phyloP scores from a whole-genome alignment of 2,888 invertebrate species.

The Strigamia transsilvanica region DNA sequence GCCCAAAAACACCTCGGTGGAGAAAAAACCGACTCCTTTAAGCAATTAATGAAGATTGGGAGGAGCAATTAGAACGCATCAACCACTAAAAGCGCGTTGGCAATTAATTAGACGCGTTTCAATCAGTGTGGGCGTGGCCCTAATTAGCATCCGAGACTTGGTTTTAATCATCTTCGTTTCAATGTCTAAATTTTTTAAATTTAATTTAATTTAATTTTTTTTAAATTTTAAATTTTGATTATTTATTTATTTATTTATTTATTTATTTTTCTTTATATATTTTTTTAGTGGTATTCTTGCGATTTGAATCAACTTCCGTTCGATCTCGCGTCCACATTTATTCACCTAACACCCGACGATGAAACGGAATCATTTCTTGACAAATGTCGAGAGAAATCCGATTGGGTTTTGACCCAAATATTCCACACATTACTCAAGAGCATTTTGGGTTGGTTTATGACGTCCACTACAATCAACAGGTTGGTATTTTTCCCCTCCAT shows the following conservation, averaged over 20 bases:
- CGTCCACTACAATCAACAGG: slow-evolving; percentile 95
- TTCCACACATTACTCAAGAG: slow-evolving; percentile 87
- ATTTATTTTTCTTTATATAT: slow-evolving; percentile 58
- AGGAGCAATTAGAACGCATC: slow-evolving; percentile 30
- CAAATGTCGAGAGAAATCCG: slow-evolving; percentile 79
- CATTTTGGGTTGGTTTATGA: slow-evolving; percentile 89
- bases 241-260: slow-evolving; percentile 60
- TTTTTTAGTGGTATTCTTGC: slow-evolving; percentile 77
- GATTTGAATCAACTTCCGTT: slow-evolving; percentile 64
- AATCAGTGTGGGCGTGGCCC: slow-evolving; percentile 4
- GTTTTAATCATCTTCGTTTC: not conserved
- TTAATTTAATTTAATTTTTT: not conserved
- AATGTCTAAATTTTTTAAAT: not conserved
- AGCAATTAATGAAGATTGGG: slow-evolving; percentile 20
- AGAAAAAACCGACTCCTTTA: not conserved
- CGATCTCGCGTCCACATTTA: slow-evolving; percentile 57
- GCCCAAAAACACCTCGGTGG: not conserved
- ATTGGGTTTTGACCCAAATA: slow-evolving; percentile 86
- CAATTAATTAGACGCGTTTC: slow-evolving; percentile 35
- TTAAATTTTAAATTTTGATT: not conserved
- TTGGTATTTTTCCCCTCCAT: slow-evolving; percentile 65
- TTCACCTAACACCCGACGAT: slow-evolving; percentile 69
- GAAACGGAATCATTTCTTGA: slow-evolving; percentile 79
- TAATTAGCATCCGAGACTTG: not conserved
- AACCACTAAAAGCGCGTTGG: slow-evolving; percentile 1